A percentile compares a stretch with the other conserved stretches of the same genome.
Evolutionary conservation across 1,140 invertebrate species (phyloP).

Genomic region (Papilio polytes): DNA sequence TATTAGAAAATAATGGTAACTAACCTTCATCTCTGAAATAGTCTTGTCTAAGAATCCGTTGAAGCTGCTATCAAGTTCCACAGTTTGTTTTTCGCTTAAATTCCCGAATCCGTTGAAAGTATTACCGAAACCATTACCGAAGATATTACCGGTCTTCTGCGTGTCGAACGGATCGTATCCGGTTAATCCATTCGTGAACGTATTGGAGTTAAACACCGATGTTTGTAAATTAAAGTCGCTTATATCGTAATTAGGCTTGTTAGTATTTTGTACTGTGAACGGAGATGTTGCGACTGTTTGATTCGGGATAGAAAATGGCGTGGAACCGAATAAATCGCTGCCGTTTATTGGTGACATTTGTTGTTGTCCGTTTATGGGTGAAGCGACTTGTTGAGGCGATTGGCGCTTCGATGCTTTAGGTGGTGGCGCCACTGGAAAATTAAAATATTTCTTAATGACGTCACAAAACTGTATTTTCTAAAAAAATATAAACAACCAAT

Average conservation of each 20-base stretch:
- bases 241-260: constrained; percentile 79
- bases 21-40: constrained; percentile 93
- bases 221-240: constrained; percentile 78
- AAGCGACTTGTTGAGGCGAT: constrained; percentile 83
- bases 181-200: constrained; percentile 74
- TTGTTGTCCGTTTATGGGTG: constrained; percentile 61
- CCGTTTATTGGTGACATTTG: constrained; percentile 82
- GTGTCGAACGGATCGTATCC: constrained; percentile 91
- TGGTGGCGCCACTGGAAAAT: constrained; percentile 89
- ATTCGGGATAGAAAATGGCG: constrained; percentile 83
- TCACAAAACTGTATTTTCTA: no score
- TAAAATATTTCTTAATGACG: constrained; percentile 37
- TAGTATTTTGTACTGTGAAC: constrained; percentile 42
- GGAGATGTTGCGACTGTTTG: constrained; percentile 41
- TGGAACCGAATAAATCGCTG: constrained; percentile 87
- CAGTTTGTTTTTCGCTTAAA: constrained; percentile 77
- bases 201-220: constrained; percentile 71
- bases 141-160: constrained; percentile 85
- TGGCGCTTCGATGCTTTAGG: constrained; percentile 89
- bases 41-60: constrained; percentile 91
- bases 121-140: constrained; percentile 73
- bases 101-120: constrained; percentile 78
- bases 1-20: constrained; percentile 28
- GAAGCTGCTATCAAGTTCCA: constrained; percentile 78
- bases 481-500: no score